These are phyloP conservation scores for Trogon surrucura DNA, from an alignment of 2,113 vertebrate genomes.

Conservation along the genomic window DNA sequence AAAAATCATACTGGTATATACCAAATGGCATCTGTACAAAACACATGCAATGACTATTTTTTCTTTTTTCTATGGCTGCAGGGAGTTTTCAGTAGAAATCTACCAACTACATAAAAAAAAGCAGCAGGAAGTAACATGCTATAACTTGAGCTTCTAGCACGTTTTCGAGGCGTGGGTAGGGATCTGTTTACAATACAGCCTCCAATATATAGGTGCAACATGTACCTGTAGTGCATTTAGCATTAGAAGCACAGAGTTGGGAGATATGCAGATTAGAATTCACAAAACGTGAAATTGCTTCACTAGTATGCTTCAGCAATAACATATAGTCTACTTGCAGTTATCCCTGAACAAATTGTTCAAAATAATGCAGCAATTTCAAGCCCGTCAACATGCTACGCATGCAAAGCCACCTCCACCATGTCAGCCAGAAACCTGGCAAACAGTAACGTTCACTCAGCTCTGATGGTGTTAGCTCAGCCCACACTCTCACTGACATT, in stretches of 20 bases:
- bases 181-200: background rate
- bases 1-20: background rate
- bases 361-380: background rate
- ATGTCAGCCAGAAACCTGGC: background rate
- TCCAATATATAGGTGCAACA: background rate
- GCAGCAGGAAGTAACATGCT: background rate
- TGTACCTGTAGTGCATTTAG: background rate
- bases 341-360: background rate
- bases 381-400: fast-evolving
- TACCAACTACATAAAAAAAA: background rate
- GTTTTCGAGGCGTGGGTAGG: background rate
- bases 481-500: fast-evolving
- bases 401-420: background rate
- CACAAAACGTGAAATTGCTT: background rate
- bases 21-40: background rate
- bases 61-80: background rate
- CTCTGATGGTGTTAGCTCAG: fast-evolving
- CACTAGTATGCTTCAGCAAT: background rate
- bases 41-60: fast-evolving
- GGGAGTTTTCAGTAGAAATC: background rate
- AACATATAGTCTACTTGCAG: background rate
- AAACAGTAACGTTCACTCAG: fast-evolving
- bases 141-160: background rate
- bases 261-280: background rate
- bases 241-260: background rate